Evolutionary conservation across 2,888 invertebrate genomes (phyloP).

Genomic region (Leptarthrus brevirostris): DNA sequence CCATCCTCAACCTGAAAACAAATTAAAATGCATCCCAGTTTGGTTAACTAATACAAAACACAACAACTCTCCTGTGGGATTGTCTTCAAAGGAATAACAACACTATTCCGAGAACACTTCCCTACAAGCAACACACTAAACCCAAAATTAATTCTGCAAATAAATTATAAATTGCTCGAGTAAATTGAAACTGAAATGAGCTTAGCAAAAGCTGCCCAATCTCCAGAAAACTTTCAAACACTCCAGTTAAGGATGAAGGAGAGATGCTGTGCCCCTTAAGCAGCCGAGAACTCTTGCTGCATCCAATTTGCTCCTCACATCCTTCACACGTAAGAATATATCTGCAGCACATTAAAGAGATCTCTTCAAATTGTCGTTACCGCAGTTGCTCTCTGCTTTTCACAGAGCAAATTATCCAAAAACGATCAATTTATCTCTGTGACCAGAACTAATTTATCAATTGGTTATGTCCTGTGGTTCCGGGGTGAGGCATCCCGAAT

Average conservation of each 20-base stretch:
- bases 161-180: constrained; percentile 37
- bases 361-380: constrained; percentile 43
- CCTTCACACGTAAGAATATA: constrained; percentile 19
- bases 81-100: too few species aligned
- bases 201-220: background rate
- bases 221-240: constrained; percentile 29
- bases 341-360: constrained; percentile 28
- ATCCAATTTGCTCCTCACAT: background rate
- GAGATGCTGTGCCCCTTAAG: background rate
- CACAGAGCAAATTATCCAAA: constrained; percentile 36
- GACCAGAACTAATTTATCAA: constrained; percentile 48
- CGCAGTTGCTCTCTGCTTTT: constrained; percentile 28
- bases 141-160: constrained; percentile 9
- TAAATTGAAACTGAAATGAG: constrained; percentile 20
- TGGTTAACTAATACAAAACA: too few species aligned
- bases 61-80: too few species aligned
- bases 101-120: too few species aligned
- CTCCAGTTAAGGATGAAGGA: background rate
- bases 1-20: too few species aligned
- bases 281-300: too few species aligned
- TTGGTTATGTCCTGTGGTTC: constrained; percentile 41
- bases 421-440: constrained; percentile 45
- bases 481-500: background rate
- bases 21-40: too few species aligned
- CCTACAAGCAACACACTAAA: too few species aligned